Percentiles rank a stretch among this genome's conserved stretches.
These are phyloP conservation scores for Phalacrocorax aristotelis DNA, from an alignment of 2,113 vertebrate species.

Conservation along the genomic window DNA sequence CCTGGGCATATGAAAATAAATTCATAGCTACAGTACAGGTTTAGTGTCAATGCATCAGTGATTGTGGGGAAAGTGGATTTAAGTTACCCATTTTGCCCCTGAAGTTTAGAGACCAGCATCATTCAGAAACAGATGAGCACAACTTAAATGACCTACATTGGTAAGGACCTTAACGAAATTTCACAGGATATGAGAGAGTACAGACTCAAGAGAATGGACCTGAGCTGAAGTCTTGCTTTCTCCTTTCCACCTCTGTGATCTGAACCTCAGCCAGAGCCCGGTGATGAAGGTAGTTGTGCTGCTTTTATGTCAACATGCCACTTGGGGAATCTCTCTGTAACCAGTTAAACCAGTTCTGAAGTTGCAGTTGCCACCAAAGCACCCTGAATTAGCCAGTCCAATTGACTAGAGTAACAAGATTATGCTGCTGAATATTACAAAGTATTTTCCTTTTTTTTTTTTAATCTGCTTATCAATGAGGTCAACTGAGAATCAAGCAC, in stretches of 20 bases:
- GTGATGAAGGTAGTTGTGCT: background rate
- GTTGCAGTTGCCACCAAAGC: background rate
- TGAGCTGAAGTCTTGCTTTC: background rate
- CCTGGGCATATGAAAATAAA: background rate
- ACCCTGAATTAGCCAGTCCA: background rate
- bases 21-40: background rate
- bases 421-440: background rate
- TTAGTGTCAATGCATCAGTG: background rate
- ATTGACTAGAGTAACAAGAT: background rate
- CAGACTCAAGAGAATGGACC: background rate
- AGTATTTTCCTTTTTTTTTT: background rate
- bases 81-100: background rate
- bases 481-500: background rate
- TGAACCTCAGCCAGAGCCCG: background rate
- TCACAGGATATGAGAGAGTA: background rate
- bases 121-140: background rate
- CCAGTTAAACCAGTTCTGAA: background rate
- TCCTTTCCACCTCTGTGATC: background rate
- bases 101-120: background rate
- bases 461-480: background rate
- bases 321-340: background rate
- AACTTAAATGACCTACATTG: background rate
- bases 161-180: background rate
- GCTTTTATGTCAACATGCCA: background rate
- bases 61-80: background rate